phyloP scores from a whole-genome alignment of 2,113 vertebrate genomes.

The Cololabis saira region DNA sequence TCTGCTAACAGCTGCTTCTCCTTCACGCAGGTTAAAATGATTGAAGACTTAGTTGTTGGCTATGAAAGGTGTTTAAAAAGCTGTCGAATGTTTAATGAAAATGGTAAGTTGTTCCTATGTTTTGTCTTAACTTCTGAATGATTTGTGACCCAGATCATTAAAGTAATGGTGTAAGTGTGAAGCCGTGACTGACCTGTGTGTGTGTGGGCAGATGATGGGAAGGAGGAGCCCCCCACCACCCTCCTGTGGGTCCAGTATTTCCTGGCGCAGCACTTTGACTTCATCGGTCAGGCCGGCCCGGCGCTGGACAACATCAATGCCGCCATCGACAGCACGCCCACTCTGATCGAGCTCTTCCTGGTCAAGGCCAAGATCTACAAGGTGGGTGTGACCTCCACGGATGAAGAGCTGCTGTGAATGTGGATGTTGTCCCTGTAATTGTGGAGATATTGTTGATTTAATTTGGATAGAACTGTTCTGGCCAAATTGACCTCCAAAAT shows the following conservation, averaged over 20 bases:
- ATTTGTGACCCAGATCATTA: background rate
- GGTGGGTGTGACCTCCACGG: constrained; percentile 70
- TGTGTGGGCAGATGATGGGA: constrained; percentile 88
- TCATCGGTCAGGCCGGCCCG: constrained; percentile 88
- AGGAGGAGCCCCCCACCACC: constrained; percentile 95
- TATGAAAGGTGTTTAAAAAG: constrained; percentile 94
- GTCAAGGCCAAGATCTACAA: constrained; percentile 99
- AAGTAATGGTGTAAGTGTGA: no score
- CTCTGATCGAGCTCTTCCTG: constrained; percentile 96
- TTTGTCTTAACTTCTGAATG: background rate
- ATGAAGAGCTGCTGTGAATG: no score
- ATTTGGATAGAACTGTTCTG: no score
- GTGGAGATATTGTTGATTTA: no score
- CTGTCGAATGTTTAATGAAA: constrained; percentile 92
- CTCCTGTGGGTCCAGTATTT: constrained; percentile 99
- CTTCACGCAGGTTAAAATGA: constrained; percentile 89
- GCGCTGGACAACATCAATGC: constrained; percentile 96
- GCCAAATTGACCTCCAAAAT: no score
- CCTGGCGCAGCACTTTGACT: constrained; percentile 96
- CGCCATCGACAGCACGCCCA: constrained; percentile 97
- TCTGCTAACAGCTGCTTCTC: constrained; percentile 8
- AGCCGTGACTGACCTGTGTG: background rate
- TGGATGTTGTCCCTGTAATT: no score
- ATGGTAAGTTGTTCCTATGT: constrained; percentile 83
- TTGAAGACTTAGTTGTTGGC: constrained; percentile 93